phyloP scores from a whole-genome alignment of 2,888 invertebrate species.

The Brachynemurus nebulosus region DNA sequence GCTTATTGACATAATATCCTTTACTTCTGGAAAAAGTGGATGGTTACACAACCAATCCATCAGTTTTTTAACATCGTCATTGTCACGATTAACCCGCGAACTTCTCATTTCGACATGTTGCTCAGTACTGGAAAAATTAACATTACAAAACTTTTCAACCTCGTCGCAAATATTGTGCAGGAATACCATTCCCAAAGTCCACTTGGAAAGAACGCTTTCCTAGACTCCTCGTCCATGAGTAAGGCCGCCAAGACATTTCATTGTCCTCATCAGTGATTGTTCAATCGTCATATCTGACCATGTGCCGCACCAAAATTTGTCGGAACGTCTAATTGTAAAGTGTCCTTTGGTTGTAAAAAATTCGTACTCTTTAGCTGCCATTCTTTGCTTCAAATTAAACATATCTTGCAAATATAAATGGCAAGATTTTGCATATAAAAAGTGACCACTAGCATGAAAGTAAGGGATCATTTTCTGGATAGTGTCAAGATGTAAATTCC shows the following conservation, averaged over 20 bases:
- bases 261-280: not conserved
- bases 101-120: slow-evolving; percentile 13
- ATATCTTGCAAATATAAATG: slow-evolving; percentile 29
- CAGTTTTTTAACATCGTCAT: slow-evolving; percentile 16
- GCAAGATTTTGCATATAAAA: slow-evolving; percentile 24
- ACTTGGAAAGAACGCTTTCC: slow-evolving; percentile 9
- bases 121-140: slow-evolving; percentile 5
- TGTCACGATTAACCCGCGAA: slow-evolving; percentile 17
- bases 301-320: slow-evolving; percentile 3
- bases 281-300: slow-evolving; percentile 6
- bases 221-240: slow-evolving; percentile 2
- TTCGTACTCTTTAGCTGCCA: slow-evolving; percentile 18
- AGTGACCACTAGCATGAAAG: slow-evolving; percentile 27
- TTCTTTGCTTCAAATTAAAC: slow-evolving; percentile 19
- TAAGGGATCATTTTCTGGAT: slow-evolving; percentile 24
- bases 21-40: slow-evolving; percentile 15
- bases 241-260: slow-evolving; percentile 3
- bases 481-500: slow-evolving; percentile 21
- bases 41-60: slow-evolving; percentile 16
- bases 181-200: slow-evolving; percentile 15
- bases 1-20: slow-evolving; percentile 15
- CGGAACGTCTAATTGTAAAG: slow-evolving; percentile 3
- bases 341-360: slow-evolving; percentile 15
- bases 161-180: slow-evolving; percentile 15
- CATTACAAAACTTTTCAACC: slow-evolving; percentile 13